Percentiles rank a stretch among this genome's conserved stretches.
Conservation (phyloP, 2,113 vertebrate species). For the Nanorana parkeri region DNA sequence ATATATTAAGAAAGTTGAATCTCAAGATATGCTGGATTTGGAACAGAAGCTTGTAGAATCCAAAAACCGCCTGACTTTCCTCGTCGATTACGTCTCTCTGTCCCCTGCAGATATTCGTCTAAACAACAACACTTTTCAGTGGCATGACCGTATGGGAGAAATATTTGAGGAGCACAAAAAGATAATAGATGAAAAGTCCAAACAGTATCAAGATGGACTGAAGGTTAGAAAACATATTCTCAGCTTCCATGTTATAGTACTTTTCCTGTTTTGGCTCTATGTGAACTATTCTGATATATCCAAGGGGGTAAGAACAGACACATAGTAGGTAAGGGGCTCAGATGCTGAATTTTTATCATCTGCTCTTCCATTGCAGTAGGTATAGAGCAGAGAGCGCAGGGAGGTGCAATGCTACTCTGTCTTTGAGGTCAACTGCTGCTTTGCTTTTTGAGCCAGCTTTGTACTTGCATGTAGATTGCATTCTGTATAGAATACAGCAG, state of each 20-base stretch:
- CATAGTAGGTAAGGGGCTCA: too few relatives aligned
- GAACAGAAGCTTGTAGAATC: constrained; percentile 74
- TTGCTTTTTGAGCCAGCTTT: too few relatives aligned
- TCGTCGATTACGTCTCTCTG: constrained; percentile 76
- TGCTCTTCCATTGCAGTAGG: too few relatives aligned
- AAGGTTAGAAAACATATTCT: constrained; percentile 71
- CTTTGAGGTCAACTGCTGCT: too few relatives aligned
- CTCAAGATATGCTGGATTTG: constrained; percentile 74
- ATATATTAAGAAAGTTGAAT: constrained; percentile 75
- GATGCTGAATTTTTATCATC: too few relatives aligned
- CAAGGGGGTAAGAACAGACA: too few relatives aligned
- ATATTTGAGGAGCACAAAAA: constrained; percentile 81
- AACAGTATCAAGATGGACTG: constrained; percentile 81
- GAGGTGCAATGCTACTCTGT: too few relatives aligned
- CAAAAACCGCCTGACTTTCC: constrained; percentile 73
- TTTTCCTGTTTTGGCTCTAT: background rate
- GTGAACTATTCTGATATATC: too few relatives aligned
- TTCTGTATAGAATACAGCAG: too few relatives aligned
- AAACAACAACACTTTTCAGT: constrained; percentile 79
- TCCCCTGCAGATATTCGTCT: constrained; percentile 76
- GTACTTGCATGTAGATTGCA: too few relatives aligned
- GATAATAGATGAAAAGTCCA: constrained; percentile 77
- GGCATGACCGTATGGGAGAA: constrained; percentile 80
- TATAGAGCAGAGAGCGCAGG: too few relatives aligned
- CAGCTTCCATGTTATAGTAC: background rate